Percentiles rank a stretch among this genome's conserved stretches.
These are phyloP conservation scores for Vireo altiloquus DNA, from an alignment of 2,113 vertebrate species.

Conservation along the genomic window DNA sequence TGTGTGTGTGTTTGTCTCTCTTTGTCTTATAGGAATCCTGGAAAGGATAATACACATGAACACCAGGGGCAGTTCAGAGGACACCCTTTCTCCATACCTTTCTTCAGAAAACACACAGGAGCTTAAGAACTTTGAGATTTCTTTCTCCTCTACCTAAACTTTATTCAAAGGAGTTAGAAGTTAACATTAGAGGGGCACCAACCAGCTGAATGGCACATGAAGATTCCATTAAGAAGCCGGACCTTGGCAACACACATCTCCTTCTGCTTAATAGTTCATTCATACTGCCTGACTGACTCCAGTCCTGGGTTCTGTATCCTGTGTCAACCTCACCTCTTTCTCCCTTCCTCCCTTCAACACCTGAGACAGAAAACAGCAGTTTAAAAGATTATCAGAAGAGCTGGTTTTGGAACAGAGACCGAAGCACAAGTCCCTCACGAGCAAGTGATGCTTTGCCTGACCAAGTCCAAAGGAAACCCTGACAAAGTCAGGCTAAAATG, in stretches of 20 bases:
- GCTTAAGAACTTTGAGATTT: background rate
- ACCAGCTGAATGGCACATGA: background rate
- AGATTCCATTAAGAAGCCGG: background rate
- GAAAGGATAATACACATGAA: background rate
- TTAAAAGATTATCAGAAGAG: background rate
- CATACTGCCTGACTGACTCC: background rate
- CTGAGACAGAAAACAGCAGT: background rate
- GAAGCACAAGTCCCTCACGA: background rate
- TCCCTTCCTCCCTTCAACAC: background rate
- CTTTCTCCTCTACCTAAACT: background rate
- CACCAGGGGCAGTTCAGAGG: background rate
- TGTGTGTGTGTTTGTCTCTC: background rate
- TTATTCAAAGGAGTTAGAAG: background rate
- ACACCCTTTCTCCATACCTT: background rate
- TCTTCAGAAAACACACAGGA: background rate
- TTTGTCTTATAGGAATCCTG: background rate
- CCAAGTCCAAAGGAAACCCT: background rate
- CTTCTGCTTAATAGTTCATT: background rate
- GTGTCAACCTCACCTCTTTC: background rate
- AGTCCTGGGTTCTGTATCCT: accelerated
- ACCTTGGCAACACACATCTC: background rate
- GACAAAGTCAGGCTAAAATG: background rate
- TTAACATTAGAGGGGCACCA: background rate
- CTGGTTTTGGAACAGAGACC: background rate
- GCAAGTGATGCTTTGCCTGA: background rate